Base-by-base conservation (phyloP, 2,888 invertebrate species). In the Himalopsyche japonica region DNA sequence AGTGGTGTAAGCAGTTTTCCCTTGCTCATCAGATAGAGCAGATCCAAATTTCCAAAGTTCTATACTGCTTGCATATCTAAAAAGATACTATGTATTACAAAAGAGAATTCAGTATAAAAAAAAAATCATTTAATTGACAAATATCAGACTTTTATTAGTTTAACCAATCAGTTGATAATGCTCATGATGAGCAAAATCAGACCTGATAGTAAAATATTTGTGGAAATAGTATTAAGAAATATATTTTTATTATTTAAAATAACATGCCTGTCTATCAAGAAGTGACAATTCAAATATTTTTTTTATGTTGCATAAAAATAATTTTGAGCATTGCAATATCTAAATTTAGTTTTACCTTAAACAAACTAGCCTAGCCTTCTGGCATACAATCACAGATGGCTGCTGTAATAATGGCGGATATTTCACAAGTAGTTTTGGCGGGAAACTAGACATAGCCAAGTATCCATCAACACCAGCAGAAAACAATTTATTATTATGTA, bases 381-480 rank as follows among this genome's bases (percentile, higher is more conserved):
- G 88, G 82, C 94, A 92, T 20, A 95, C 89, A 12, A 91, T 90
- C 5, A 94, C 93, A 84, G 94, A 93, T 0, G 94, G 93, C 30
- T 90, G 89, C 87, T 95, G 94, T 49, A 96, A 90, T 89, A 97
- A 92, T 0, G 96, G 96, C 0, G 96, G 96, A 88, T 95, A 93
- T 89, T 95, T 95, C 87, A 94, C 91, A 0, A 95, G 91, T 87
- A 93, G 92, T 89, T 94, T 95, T 0, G 94, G 95, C 7, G 95
- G 95, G 88, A 93, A 94, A 88, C 94, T 95, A 12, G 95, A 95
- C 85, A 95, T 91, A 1, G 95, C 95, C 27, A 97, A 90, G 88
- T 96, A 95, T 0, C 96, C 96, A 90, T 97, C 97, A 49, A 95
- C 92, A 24, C 97, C 98, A 85, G 95, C 97, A 0, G 98, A 97